Conservation (phyloP, 1,140 invertebrate genomes). For the Bacillus rossius region DNA sequence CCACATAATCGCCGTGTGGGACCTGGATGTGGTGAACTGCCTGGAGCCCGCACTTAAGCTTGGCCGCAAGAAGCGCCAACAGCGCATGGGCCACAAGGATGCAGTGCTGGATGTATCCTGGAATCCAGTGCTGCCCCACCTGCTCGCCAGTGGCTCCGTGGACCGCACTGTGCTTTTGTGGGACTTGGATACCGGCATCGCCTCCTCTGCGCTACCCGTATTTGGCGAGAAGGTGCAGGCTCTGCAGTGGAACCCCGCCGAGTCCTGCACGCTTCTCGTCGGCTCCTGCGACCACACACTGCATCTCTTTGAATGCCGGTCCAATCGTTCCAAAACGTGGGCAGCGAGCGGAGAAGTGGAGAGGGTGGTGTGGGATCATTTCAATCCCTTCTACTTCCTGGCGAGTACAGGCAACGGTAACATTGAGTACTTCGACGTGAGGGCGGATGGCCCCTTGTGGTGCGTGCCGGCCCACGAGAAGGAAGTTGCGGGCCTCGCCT, state of each 20-base stretch:
- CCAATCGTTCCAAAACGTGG: constrained; percentile 59
- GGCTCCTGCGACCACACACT: constrained; percentile 65
- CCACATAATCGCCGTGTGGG: constrained; percentile 90
- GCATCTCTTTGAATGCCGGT: constrained; percentile 76
- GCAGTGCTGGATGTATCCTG: constrained; percentile 89
- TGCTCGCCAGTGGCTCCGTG: constrained; percentile 87
- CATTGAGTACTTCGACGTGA: constrained; percentile 73
- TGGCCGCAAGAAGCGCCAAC: constrained; percentile 63
- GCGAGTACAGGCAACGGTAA: constrained; percentile 72
- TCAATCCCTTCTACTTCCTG: constrained; percentile 66
- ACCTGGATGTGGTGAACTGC: constrained; percentile 87
- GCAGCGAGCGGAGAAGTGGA: constrained; percentile 75
- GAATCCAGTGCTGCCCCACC: constrained; percentile 74
- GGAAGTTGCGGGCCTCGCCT: constrained; percentile 62
- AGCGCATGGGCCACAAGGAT: constrained; percentile 72
- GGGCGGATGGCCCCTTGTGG: constrained; percentile 69
- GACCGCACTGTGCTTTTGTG: constrained; percentile 87
- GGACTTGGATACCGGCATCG: constrained; percentile 78
- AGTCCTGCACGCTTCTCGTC: constrained; percentile 72
- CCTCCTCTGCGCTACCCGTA: constrained; percentile 63
- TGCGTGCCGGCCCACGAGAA: constrained; percentile 70
- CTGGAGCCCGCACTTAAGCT: constrained; percentile 80
- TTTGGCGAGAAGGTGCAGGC: constrained; percentile 83
- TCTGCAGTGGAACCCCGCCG: constrained; percentile 81
- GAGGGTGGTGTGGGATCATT: constrained; percentile 77